Conservation (phyloP, 2,113 vertebrate species). For the Apteryx mantelli region DNA sequence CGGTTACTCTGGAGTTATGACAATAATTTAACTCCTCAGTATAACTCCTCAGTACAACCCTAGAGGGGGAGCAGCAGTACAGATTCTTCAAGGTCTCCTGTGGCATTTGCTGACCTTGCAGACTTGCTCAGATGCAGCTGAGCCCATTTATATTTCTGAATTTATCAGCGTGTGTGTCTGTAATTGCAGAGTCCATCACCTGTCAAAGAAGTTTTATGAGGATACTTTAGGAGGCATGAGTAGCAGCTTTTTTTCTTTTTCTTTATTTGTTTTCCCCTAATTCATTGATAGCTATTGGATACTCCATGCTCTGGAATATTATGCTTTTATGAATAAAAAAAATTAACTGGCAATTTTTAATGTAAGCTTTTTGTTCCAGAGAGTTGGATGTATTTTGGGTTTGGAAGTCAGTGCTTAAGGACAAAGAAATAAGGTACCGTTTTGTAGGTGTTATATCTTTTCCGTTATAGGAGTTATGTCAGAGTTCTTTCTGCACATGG, state of each 20-base stretch:
- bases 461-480: background rate
- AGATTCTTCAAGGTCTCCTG: background rate
- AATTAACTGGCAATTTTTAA: background rate
- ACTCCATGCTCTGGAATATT: background rate
- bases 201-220: background rate
- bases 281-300: background rate
- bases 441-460: background rate
- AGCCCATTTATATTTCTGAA: slow-evolving; percentile 15
- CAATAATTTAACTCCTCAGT: background rate
- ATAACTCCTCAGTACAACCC: background rate
- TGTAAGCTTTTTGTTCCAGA: background rate
- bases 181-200: slow-evolving; percentile 30
- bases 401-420: background rate
- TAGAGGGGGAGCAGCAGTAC: background rate
- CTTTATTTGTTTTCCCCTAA: background rate
- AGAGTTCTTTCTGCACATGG: background rate
- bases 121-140: slow-evolving; percentile 1
- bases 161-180: background rate
- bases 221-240: background rate
- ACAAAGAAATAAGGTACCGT: background rate
- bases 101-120: slow-evolving; percentile 27
- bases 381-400: background rate
- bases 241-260: background rate
- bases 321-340: background rate
- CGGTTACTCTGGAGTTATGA: background rate